These are phyloP conservation scores for Acanthurus tractus DNA, from an alignment of 2,797 vertebrate genomes.

Conservation along the genomic window DNA sequence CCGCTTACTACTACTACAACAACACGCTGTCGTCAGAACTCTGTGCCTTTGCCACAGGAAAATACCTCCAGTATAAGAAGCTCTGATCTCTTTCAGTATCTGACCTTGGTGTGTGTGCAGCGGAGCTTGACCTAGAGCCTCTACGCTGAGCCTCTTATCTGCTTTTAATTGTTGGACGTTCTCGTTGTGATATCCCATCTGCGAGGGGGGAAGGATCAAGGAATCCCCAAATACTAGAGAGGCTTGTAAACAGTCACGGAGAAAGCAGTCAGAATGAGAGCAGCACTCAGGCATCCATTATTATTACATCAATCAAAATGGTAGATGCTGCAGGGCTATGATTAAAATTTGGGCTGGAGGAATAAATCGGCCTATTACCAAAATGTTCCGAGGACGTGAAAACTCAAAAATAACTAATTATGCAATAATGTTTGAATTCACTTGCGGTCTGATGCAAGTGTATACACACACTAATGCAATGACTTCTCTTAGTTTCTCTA, in stretches of 20 bases:
- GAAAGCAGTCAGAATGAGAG: neutral
- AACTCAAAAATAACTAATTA: conserved; percentile 2
- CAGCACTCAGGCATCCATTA: conserved; percentile 7
- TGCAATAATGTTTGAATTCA: neutral
- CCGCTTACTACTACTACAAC: conserved; percentile 27
- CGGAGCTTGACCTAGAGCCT: conserved; percentile 37
- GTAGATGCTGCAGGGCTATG: conserved; percentile 8
- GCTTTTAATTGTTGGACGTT: conserved; percentile 51
- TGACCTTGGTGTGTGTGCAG: conserved; percentile 35
- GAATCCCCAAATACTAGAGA: conserved; percentile 31
- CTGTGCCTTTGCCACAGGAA: conserved; percentile 28
- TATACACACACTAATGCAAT: neutral
- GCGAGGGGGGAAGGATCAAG: conserved; percentile 30
- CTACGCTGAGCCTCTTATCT: conserved; percentile 63
- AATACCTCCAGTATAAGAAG: conserved; percentile 38
- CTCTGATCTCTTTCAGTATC: conserved; percentile 45
- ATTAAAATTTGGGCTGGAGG: conserved; percentile 12
- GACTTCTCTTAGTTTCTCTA: neutral
- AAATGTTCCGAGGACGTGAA: neutral
- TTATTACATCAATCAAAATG: conserved; percentile 1
- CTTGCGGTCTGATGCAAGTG: conserved; percentile 3
- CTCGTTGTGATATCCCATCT: conserved; percentile 57
- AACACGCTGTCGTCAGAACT: conserved; percentile 28
- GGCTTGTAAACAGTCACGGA: conserved; percentile 34
- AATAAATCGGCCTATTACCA: conserved; percentile 12